Conservation (phyloP, 2,797 vertebrate genomes). For the Cossypha dichroa region DNA sequence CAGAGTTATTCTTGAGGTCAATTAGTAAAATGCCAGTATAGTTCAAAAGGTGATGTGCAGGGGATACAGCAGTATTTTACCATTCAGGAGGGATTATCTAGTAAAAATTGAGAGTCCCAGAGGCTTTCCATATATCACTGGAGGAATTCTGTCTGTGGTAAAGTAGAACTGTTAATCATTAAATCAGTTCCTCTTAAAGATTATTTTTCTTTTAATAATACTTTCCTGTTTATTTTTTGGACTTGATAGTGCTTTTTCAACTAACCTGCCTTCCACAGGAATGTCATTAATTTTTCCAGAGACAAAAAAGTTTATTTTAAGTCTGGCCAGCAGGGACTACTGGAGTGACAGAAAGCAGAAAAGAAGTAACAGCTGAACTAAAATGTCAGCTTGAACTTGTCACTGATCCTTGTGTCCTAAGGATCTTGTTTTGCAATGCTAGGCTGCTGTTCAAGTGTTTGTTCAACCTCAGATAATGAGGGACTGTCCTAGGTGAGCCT, state of each 20-base stretch:
- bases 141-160: neutral
- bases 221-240: conserved; percentile 14
- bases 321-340: neutral
- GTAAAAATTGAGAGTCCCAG: neutral
- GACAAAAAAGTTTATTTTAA: conserved; percentile 4
- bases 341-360: conserved; percentile 8
- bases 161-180: neutral
- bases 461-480: neutral
- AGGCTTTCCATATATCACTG: neutral
- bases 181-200: conserved; percentile 2
- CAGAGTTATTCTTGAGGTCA: neutral
- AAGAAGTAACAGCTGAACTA: neutral
- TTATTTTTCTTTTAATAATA: conserved; percentile 3
- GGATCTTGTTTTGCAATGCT: neutral
- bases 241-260: neutral
- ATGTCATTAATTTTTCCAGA: conserved; percentile 5
- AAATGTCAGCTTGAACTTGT: neutral
- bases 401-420: neutral
- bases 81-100: neutral
- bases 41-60: neutral
- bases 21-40: neutral
- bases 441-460: neutral
- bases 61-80: neutral
- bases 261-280: neutral
- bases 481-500: neutral